phyloP scores from a whole-genome alignment of 2,888 invertebrate species.

The Pseudolycoriella hygida region DNA sequence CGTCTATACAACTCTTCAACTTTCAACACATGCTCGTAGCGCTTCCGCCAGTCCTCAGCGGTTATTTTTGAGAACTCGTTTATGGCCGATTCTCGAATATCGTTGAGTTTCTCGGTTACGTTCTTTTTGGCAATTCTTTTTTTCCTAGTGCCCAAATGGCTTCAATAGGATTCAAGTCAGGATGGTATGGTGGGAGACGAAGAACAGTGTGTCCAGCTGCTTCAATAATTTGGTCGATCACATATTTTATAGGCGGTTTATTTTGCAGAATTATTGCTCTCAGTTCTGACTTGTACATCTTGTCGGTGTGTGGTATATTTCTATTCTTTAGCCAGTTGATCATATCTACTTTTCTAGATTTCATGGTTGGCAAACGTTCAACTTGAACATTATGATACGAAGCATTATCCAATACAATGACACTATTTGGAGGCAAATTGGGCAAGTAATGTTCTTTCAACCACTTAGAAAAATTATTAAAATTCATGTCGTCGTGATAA shows the following conservation, averaged over 20 bases:
- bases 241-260: not conserved
- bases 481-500: not conserved
- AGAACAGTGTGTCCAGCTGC: not conserved
- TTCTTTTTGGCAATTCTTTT: not conserved
- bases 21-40: too few relatives aligned
- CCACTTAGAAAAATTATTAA: not conserved
- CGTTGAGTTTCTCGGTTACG: too few relatives aligned
- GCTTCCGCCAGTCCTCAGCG: too few relatives aligned
- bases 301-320: not conserved
- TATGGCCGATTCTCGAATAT: too few relatives aligned
- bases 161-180: not conserved
- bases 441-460: not conserved
- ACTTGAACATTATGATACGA: not conserved
- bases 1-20: too few relatives aligned
- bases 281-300: not conserved
- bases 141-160: not conserved
- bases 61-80: too few relatives aligned
- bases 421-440: not conserved
- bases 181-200: not conserved
- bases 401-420: not conserved
- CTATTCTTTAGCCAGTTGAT: not conserved
- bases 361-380: not conserved
- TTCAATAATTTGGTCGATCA: not conserved
- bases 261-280: not conserved
- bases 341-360: not conserved